phyloP scores from a whole-genome alignment of 1,140 invertebrate genomes.

The Neodiprion lecontei region DNA sequence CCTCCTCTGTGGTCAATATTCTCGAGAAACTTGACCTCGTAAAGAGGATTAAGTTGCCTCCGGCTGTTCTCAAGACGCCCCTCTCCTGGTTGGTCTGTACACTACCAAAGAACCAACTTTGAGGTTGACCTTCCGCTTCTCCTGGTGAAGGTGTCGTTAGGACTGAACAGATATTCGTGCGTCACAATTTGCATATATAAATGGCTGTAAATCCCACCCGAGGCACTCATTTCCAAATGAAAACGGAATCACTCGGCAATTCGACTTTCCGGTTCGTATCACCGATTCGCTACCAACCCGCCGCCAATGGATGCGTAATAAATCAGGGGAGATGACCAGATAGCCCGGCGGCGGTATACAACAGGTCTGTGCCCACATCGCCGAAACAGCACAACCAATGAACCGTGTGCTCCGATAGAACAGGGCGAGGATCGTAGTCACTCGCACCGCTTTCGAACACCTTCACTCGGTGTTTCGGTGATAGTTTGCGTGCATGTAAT shows the following conservation, averaged over 20 bases:
- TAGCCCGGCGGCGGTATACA: not conserved
- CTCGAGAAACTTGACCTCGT: not conserved
- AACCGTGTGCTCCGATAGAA: not conserved
- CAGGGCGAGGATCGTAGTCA: too few species aligned
- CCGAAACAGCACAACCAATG: not conserved
- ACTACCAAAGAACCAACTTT: not conserved
- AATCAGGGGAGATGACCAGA: conserved; percentile 1
- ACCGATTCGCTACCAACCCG: not conserved
- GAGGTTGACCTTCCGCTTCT: not conserved
- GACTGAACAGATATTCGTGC: not conserved
- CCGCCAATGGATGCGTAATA: not conserved
- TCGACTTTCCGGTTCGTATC: not conserved
- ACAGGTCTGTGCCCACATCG: not conserved
- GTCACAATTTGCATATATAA: not conserved
- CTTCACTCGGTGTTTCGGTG: too few species aligned
- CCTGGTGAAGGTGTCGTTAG: not conserved
- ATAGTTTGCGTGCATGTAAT: too few species aligned
- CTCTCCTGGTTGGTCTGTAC: too few species aligned
- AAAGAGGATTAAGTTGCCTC: not conserved
- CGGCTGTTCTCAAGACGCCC: not conserved
- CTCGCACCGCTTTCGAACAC: too few species aligned
- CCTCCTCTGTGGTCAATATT: not conserved
- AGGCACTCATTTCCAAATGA: not conserved
- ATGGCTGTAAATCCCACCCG: not conserved
- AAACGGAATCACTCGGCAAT: not conserved